A percentile compares a stretch with the other conserved stretches of the same genome.
phyloP scores from a whole-genome alignment of 2,113 vertebrate genomes.

The Eurystomus gularis region DNA sequence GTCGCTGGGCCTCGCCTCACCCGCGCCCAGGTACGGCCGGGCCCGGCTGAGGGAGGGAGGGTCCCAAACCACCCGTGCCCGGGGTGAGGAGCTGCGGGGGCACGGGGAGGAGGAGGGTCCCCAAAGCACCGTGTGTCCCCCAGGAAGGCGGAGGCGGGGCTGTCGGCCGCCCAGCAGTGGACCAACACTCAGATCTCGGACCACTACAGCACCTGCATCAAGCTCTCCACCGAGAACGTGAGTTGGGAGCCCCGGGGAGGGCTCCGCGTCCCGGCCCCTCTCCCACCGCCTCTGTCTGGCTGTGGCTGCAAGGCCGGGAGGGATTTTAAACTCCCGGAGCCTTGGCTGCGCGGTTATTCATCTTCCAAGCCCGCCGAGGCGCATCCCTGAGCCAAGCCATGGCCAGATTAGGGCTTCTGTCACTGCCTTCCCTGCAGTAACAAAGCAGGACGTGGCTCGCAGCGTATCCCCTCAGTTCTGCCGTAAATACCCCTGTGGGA shows the following conservation, averaged over 20 bases:
- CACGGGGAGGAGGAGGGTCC: accelerated
- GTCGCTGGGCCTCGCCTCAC: slow-evolving; percentile 65
- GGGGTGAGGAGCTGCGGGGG: background rate
- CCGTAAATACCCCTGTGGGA: background rate
- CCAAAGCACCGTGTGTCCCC: background rate
- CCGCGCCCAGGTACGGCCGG: slow-evolving; percentile 37
- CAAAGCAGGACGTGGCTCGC: accelerated
- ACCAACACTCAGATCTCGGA: slow-evolving; percentile 90
- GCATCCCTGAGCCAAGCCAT: accelerated
- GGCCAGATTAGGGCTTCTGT: accelerated
- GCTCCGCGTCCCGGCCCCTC: accelerated
- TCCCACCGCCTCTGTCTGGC: background rate
- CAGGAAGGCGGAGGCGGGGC: slow-evolving; percentile 50
- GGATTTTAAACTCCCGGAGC: background rate
- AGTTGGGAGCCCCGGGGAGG: slow-evolving; percentile 42
- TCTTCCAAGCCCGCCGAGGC: no score
- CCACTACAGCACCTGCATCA: slow-evolving; percentile 95
- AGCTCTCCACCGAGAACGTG: slow-evolving; percentile 92
- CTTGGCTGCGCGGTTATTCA: accelerated
- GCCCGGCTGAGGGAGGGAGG: background rate
- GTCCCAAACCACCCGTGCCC: no score
- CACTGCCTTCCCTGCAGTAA: background rate
- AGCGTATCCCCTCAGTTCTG: accelerated
- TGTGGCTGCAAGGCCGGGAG: accelerated
- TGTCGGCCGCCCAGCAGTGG: slow-evolving; percentile 74